Evolutionary conservation across 2,113 vertebrate genomes (phyloP), one percentile per base, ranked within the genome.

Genomic region (Tauraco erythrolophus): DNA sequence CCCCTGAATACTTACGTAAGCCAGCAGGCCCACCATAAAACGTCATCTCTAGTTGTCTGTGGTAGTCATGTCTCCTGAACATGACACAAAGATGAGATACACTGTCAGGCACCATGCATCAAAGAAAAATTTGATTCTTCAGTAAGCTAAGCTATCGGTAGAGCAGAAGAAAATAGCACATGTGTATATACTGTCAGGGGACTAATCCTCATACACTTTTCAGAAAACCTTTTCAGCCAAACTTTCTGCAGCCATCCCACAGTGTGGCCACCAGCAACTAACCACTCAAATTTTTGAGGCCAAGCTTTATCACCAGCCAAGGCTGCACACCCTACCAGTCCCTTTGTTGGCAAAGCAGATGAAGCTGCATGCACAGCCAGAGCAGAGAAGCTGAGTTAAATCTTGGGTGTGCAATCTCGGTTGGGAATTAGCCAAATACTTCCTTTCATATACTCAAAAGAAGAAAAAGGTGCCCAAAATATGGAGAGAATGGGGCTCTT

Each of bases 221-320:
- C 50, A 41, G 37, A 79, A 70, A 93, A 65, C 5, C 41, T 60
- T 72, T 94, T 75, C 53, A 68, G 66, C 25, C 37, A 84, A 8
- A 66, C 53, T 93, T 95, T 76, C 85, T 88, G 66, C 58, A 95
- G 41, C 66, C 53, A 72, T 70, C 31, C 46, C 82, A 54, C 54
- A 85, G 27, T 43, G 37, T 37, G 85, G 50, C 60, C 82, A 93
- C 79, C 78, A 83, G 18, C 50, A 88, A 17, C n/a, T 83, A 96
- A 83, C 75, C 66, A 77, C 92, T 53, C 56, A 86, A 31, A 90
- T 96, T 92, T 88, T 94, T 95, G 85, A 93, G 88, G 90, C 50
- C 0, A 1, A 77, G n/a, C 41, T 54, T 30, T 65, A 37, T 25
- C 43, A 84, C 24, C 31, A 83, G 62, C 23, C 54, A 88, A 88